These are phyloP conservation scores for Punctoribates punctum DNA, from an alignment of 2,888 invertebrate genomes.

Conservation along the genomic window DNA sequence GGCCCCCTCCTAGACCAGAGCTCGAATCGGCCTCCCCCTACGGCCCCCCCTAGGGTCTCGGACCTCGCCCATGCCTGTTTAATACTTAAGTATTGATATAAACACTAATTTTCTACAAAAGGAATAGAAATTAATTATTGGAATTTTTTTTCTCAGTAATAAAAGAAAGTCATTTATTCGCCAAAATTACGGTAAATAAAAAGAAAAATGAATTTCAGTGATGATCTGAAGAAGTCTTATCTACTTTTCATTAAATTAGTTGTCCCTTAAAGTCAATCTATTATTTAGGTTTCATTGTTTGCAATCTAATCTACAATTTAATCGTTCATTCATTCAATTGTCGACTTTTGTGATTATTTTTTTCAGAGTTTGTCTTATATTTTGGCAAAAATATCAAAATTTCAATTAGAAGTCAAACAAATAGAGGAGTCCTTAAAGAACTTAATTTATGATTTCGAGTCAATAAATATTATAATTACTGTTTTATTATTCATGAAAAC, in stretches of 20 bases:
- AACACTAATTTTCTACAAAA: no score
- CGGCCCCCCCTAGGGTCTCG: no score
- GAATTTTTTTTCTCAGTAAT: background rate
- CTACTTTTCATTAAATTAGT: background rate
- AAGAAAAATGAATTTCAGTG: background rate
- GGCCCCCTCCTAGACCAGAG: no score
- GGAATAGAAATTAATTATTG: background rate
- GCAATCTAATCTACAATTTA: slow-evolving; percentile 14
- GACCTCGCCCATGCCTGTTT: no score
- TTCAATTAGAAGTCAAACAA: no score
- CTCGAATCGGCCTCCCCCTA: no score
- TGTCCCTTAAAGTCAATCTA: background rate
- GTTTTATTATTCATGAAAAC: background rate
- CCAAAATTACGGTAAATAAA: background rate
- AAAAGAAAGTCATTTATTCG: slow-evolving; percentile 14
- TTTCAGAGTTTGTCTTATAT: background rate
- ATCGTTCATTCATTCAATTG: background rate
- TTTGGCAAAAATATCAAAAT: background rate
- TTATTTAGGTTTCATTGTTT: slow-evolving; percentile 21
- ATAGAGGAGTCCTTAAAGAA: no score
- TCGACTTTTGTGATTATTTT: background rate
- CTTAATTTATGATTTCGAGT: no score
- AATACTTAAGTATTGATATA: no score
- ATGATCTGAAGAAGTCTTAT: slow-evolving; percentile 9
- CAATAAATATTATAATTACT: background rate